Percentiles rank a stretch among this genome's conserved stretches.
Evolutionary conservation across 2,797 vertebrate genomes (phyloP).

Genomic region (Lophotriccus pileatus): DNA sequence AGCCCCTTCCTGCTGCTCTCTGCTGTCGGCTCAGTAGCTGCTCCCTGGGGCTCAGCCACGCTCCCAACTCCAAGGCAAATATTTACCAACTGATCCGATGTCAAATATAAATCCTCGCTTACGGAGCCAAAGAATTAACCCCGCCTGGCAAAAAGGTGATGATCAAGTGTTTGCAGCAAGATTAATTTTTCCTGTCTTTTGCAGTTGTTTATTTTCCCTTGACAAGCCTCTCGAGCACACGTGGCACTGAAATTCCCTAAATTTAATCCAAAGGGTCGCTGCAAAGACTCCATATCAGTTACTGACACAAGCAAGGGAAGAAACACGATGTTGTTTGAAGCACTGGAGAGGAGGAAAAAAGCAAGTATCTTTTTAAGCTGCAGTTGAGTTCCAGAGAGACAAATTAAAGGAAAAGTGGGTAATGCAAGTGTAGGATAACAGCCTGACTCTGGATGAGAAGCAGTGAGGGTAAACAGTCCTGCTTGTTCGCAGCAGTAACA

Average conservation of each 20-base stretch:
- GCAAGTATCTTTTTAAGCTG: not conserved
- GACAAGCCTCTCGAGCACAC: not conserved
- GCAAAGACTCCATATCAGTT: rapidly evolving
- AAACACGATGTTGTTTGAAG: not conserved
- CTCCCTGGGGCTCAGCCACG: not conserved
- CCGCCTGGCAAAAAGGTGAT: not conserved
- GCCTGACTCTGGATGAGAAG: rapidly evolving
- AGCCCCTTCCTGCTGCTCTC: not conserved
- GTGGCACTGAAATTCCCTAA: rapidly evolving
- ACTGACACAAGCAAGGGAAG: not conserved
- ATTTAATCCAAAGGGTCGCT: not conserved
- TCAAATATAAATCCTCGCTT: not conserved
- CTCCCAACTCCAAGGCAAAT: not conserved
- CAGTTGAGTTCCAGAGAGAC: not conserved
- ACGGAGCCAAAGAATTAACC: not conserved
- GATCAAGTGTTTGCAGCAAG: not conserved
- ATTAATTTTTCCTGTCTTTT: not conserved
- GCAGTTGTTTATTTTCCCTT: not conserved
- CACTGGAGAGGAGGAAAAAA: rapidly evolving
- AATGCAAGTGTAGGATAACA: not conserved
- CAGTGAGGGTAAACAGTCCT: rapidly evolving
- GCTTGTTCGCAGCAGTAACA: rapidly evolving
- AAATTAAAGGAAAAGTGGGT: not conserved
- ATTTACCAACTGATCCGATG: not conserved
- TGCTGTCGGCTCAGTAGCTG: not conserved